Conservation (phyloP, 1,140 invertebrate genomes). For the Reticulitermes speratus region DNA sequence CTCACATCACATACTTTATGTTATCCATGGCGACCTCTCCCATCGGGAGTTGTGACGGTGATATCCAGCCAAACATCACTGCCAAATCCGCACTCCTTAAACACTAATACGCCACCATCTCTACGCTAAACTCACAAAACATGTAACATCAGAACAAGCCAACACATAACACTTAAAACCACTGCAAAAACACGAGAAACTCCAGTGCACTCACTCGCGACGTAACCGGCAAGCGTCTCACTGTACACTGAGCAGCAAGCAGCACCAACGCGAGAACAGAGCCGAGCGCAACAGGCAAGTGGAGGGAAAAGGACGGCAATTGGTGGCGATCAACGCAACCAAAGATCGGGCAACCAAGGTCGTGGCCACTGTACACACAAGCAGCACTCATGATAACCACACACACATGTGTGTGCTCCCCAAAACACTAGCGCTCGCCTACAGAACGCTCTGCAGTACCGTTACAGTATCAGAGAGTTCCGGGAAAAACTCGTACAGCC, state of each 20-base stretch:
- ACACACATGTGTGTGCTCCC: neutral
- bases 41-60: neutral
- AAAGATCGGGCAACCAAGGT: constrained; percentile 1
- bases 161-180: neutral
- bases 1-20: neutral
- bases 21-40: constrained; percentile 7
- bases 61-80: constrained; percentile 1
- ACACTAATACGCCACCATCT: neutral
- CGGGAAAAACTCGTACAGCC: too few species aligned
- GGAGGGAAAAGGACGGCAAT: neutral
- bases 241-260: neutral
- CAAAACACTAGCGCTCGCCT: neutral
- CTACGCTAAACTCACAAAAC: neutral
- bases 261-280: too few species aligned
- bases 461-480: too few species aligned
- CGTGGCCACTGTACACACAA: neutral
- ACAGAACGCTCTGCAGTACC: too few species aligned
- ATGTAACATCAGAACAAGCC: neutral
- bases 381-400: neutral
- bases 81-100: neutral
- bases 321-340: constrained; percentile 11
- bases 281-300: neutral
- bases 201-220: neutral
- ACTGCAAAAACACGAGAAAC: neutral
- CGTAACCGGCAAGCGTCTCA: neutral